phyloP scores from a whole-genome alignment of 2,797 vertebrate species.

The Synanceia verrucosa region DNA sequence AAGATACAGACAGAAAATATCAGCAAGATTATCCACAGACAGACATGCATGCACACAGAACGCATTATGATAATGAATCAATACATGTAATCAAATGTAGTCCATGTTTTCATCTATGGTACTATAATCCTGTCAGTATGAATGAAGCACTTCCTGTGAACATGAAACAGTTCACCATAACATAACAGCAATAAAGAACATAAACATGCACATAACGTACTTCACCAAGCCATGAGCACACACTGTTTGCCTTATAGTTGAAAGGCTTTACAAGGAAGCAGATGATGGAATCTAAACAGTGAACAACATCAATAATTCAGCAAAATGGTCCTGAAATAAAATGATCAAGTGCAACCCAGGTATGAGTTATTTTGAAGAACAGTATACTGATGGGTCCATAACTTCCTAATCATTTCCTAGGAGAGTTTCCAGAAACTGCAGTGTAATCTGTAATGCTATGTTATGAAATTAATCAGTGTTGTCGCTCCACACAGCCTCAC shows the following conservation, averaged over 20 bases:
- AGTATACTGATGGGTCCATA: background rate
- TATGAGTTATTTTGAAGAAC: background rate
- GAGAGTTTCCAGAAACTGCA: background rate
- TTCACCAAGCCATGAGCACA: background rate
- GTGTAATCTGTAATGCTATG: background rate
- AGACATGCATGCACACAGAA: background rate
- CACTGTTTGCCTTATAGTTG: background rate
- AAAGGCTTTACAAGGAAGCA: background rate
- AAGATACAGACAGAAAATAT: background rate
- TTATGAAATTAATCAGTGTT: background rate
- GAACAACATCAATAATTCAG: constrained; percentile 10
- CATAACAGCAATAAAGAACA: background rate
- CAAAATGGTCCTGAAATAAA: background rate
- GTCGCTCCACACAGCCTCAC: constrained; percentile 5
- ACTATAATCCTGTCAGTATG: background rate
- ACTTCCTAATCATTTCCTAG: background rate
- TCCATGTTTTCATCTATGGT: background rate
- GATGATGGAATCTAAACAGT: background rate
- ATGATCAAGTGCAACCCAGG: background rate
- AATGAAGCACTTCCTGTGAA: background rate
- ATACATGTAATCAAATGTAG: background rate
- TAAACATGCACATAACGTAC: background rate
- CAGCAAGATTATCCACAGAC: background rate
- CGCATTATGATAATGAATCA: background rate
- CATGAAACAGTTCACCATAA: background rate